Evolutionary conservation across 2,113 vertebrate species (phyloP).

Genomic region (Alligator sinensis): DNA sequence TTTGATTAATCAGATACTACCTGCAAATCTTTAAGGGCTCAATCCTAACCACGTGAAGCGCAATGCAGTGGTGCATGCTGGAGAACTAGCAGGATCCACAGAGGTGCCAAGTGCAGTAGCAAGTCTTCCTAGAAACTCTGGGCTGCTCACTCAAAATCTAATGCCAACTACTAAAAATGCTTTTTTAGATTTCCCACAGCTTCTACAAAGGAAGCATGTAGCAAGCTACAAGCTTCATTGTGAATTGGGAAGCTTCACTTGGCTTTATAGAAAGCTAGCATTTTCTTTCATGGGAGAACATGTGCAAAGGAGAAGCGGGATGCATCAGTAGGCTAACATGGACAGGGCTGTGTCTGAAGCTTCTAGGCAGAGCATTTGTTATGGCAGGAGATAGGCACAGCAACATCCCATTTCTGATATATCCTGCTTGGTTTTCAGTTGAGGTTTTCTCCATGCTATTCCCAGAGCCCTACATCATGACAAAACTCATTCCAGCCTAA

Average conservation of each 20-base stretch:
- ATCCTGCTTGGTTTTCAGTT: accelerated
- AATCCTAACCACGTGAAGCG: background rate
- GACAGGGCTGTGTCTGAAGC: background rate
- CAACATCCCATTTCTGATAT: background rate
- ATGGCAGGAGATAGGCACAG: background rate
- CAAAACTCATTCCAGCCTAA: background rate
- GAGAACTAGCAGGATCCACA: background rate
- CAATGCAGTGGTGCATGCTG: background rate
- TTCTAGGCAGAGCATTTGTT: background rate
- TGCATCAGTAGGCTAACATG: background rate
- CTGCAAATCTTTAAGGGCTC: background rate
- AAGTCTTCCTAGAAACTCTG: background rate
- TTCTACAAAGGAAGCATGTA: background rate
- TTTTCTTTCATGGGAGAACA: background rate
- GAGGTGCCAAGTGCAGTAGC: background rate
- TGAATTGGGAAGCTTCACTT: background rate
- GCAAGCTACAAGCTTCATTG: background rate
- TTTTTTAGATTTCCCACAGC: background rate
- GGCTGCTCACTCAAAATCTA: background rate
- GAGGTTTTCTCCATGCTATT: background rate
- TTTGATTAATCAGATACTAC: background rate
- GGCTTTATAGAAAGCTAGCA: background rate
- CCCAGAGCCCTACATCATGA: background rate
- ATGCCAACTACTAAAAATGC: background rate
- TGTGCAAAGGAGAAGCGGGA: no score